Conservation (phyloP, 2,888 invertebrate species). For the Drosophila vallismaia region DNA sequence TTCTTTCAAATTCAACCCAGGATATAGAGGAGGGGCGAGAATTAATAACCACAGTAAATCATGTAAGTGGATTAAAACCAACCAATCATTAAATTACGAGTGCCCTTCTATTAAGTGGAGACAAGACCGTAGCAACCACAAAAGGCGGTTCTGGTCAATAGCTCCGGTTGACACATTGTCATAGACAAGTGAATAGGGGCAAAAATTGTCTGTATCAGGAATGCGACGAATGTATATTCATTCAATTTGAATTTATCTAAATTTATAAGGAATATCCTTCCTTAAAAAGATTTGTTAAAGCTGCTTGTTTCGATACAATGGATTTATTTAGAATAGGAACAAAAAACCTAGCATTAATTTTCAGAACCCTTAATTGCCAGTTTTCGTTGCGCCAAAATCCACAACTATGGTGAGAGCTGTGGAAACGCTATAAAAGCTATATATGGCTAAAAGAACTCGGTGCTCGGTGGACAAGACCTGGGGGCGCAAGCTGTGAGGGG, state of each 20-base stretch:
- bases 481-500: slow-evolving; percentile 12
- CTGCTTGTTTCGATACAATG: neutral
- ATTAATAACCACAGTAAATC: slow-evolving; percentile 61
- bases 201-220: too few relatives aligned
- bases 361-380: slow-evolving; percentile 47
- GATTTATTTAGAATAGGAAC: slow-evolving; percentile 2
- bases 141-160: slow-evolving; percentile 27
- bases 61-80: slow-evolving; percentile 67
- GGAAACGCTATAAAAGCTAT: slow-evolving; percentile 39
- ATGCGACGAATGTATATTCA: neutral
- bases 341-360: slow-evolving; percentile 41
- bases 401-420: slow-evolving; percentile 11
- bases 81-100: slow-evolving; percentile 65
- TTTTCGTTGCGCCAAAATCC: slow-evolving; percentile 50
- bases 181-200: slow-evolving; percentile 39
- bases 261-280: neutral
- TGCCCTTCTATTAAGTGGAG: slow-evolving; percentile 24
- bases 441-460: slow-evolving; percentile 21
- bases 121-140: slow-evolving; percentile 57
- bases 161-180: slow-evolving; percentile 45
- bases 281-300: neutral
- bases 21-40: neutral
- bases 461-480: neutral
- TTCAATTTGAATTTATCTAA: neutral
- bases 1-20: neutral